Evolutionary conservation across 2,888 invertebrate genomes (phyloP), one percentile per base, ranked within the genome.

Genomic region (Reticulitermes lucifugus): DNA sequence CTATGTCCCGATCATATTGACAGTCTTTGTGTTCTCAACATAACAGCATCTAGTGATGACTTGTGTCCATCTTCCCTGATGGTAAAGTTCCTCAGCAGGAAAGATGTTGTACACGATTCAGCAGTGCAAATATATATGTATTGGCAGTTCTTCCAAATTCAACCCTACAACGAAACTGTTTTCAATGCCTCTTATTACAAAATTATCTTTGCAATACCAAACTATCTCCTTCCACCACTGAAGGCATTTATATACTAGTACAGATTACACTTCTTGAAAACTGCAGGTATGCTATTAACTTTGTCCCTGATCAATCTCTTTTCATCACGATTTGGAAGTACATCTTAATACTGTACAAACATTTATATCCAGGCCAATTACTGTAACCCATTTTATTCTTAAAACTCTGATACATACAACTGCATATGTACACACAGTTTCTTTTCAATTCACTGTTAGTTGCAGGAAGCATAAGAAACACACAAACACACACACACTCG

Each of bases 231-330:
- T 81, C 65, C 25, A 80, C 80, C 80, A 41, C 10, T 21, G 60
- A 60, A 73, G 60, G 60, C 80, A 80, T 60, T 51, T 79, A 43
- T 55, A 51, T 79, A 6, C 4, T 65, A 65, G 9, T 25, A 65
- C 25, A 83, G 51, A 60, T 70, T n/a, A 70, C 18, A 25, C 71
- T 70, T 83, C 70, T 73, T 41, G 21, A 18, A 73, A 41, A 73
- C 14, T 77, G 77, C 51, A 77, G n/a, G 9, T 77, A 22, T 22
- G n/a, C 77, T 25, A 85, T 81, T 82, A 75, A 12, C 35, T 71
- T 65, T 84, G 81, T 85, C 85, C 85, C 85, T 85, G 85, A 82
- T 85, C 82, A 73, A 77, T 86, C 83, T 83, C 60, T 71, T 77
- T 46, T 35, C 70, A 65, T 73, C 65, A 81, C 65, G 70, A 83